Percentiles rank a stretch among this genome's conserved stretches.
phyloP scores from a whole-genome alignment of 2,797 vertebrate genomes.

The Neosilurus hyrtlii region DNA sequence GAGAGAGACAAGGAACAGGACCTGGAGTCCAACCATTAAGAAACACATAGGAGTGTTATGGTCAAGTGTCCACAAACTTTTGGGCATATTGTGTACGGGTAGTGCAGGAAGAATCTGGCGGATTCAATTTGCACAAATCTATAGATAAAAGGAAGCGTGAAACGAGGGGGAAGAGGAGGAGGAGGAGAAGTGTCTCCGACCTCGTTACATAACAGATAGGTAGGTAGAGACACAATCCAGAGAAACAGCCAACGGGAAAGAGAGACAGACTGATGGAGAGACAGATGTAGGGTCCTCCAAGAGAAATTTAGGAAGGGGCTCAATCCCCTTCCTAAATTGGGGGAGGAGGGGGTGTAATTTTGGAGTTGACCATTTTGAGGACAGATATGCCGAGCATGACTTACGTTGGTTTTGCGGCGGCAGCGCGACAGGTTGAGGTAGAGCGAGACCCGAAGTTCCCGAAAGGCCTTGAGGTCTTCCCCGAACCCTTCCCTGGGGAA shows the following conservation, averaged over 20 bases:
- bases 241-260: not conserved
- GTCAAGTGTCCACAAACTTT: no score
- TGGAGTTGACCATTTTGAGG: not conserved
- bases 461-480: conserved; percentile 82
- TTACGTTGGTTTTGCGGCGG: conserved; percentile 82
- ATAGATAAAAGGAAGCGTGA: no score
- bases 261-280: no score
- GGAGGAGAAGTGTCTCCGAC: not conserved
- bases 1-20: no score
- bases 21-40: no score
- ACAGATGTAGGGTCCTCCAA: not conserved
- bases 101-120: no score
- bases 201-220: not conserved
- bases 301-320: not conserved
- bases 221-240: not conserved
- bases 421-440: conserved; percentile 83
- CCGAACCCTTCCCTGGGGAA: conserved; percentile 83
- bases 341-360: not conserved
- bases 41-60: no score
- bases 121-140: no score
- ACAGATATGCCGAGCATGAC: conserved; percentile 24
- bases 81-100: no score
- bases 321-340: no score
- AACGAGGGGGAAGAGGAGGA: no score
- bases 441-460: conserved; percentile 80